Base-by-base conservation (phyloP, 92 coral and sea anemone genomes). In the Umimayanthus kanabou region DNA sequence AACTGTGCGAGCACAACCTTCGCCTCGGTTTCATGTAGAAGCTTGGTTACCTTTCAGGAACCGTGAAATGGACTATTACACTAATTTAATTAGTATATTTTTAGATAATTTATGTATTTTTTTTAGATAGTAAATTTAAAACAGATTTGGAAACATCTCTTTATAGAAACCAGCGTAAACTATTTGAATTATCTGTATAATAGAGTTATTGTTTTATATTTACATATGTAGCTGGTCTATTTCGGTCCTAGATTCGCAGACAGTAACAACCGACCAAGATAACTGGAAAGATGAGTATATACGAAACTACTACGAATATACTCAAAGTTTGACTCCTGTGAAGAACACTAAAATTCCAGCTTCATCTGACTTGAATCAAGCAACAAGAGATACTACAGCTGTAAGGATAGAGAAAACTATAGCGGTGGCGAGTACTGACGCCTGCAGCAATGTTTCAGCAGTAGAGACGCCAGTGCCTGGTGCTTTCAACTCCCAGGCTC, bases 381-480 rank as follows among this genome's bases (percentile, higher is more conserved):
- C 8, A 30, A 67, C 37, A 4, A 30, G 47, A 28, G 64, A 43
- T 42, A 9, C 16, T 50, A 28, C 39, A 13, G 49, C 22, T 70
- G 64, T 18, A 13, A 30, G 29, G 33, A 30, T 37, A 29, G 65
- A 26, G 22, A 73, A 37, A 75, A 57, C 89, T 28, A 81, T 13
- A 85, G 81, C 39, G 85, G 76, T 28, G 76, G 74, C 4, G 82
- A 82, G 45, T 85, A 89, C 18, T 73, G 81, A 47, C 81, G 76
- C 50, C 9, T 74, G 14, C 84, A 82, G 73, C 77, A 86, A 67
- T 91, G 84, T 49, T 49, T 75, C 74, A 11, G 26, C 1, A 25
- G 77, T 15, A 77, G 40, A 40, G 64, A 43, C 73, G 29, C 28
- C 47, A n/a, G 83, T 11, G 71, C 20, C 58, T 23, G 61, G 65